These are phyloP conservation scores for Philereme transversata DNA, from an alignment of 2,888 invertebrate genomes.

Conservation along the genomic window DNA sequence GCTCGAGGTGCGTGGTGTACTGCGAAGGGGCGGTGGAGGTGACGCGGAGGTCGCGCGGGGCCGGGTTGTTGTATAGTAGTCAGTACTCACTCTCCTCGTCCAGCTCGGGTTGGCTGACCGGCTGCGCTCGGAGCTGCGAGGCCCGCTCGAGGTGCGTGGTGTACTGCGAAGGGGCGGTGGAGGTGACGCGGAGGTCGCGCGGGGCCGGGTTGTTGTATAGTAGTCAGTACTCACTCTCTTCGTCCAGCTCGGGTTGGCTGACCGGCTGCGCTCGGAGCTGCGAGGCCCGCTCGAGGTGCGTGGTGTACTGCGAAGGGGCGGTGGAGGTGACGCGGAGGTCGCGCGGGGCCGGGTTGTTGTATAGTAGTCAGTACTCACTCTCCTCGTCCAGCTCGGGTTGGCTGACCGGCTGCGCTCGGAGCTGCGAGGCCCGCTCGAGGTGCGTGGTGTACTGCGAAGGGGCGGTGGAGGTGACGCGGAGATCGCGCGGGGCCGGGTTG, in stretches of 20 bases:
- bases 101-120: too few relatives aligned
- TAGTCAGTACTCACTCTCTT: too few relatives aligned
- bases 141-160: background rate
- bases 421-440: conserved; percentile 43
- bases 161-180: background rate
- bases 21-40: too few relatives aligned
- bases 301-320: background rate
- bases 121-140: background rate
- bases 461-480: conserved; percentile 68
- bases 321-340: conserved; percentile 41
- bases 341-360: conserved; percentile 42
- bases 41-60: too few relatives aligned
- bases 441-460: conserved; percentile 66
- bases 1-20: too few relatives aligned
- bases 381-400: conserved; percentile 52
- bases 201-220: too few relatives aligned
- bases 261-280: background rate
- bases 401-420: conserved; percentile 37
- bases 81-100: too few relatives aligned
- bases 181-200: too few relatives aligned
- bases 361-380: conserved; percentile 51
- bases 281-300: background rate
- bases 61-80: too few relatives aligned
- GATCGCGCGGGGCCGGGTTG: conserved; percentile 47
- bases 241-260: too few relatives aligned